These are phyloP conservation scores for Aphidius colemani DNA, from an alignment of 2,888 invertebrate species.

Conservation along the genomic window DNA sequence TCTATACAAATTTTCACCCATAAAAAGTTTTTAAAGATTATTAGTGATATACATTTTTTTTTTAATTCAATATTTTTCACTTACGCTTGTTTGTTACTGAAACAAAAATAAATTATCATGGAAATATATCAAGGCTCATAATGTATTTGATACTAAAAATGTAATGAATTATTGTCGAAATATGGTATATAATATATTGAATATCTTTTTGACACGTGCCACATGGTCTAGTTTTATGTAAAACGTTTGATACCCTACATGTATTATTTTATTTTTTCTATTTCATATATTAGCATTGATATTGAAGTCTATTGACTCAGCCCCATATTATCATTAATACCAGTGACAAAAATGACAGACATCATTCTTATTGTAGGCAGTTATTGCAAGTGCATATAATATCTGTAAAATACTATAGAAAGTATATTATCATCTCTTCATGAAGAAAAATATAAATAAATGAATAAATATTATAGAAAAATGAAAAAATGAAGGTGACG, in stretches of 20 bases:
- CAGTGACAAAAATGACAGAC: conserved; percentile 26
- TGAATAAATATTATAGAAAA: neutral
- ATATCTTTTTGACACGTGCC: conserved; percentile 14
- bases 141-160: neutral
- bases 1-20: no score
- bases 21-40: no score
- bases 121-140: no score
- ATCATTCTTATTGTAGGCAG: conserved; percentile 28
- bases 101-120: neutral
- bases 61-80: neutral
- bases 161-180: conserved; percentile 24
- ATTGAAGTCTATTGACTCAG: conserved; percentile 13
- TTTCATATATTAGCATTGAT: conserved; percentile 21
- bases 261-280: neutral
- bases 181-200: conserved; percentile 15
- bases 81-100: neutral
- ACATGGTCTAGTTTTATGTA: no score
- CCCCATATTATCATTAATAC: conserved; percentile 35
- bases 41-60: no score
- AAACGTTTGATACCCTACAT: no score
- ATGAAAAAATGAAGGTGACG: neutral
- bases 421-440: conserved; percentile 2
- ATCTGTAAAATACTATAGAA: conserved; percentile 21
- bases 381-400: conserved; percentile 17
- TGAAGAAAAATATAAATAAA: conserved; percentile 3